Conservation (phyloP, 2,113 vertebrate genomes). For the Sinocyclocheilus rhinocerous region DNA sequence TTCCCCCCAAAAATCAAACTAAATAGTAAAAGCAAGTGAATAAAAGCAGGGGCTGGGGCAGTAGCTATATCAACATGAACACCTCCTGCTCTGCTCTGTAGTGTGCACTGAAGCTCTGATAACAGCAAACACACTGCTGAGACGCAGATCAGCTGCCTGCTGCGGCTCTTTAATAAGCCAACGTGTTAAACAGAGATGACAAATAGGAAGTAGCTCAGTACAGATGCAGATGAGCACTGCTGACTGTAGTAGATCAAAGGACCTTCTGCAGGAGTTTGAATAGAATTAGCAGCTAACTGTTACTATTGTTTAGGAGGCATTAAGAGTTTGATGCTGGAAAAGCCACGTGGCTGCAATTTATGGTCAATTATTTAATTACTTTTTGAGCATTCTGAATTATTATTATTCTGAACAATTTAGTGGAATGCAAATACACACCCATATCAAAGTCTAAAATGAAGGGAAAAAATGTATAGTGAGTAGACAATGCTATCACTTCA, state of each 20-base stretch:
- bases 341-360: not conserved
- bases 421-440: too few species aligned
- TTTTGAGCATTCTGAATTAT: too few species aligned
- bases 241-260: constrained; percentile 58
- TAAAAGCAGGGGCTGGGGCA: not conserved
- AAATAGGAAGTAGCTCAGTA: constrained; percentile 39
- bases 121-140: constrained; percentile 46
- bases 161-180: constrained; percentile 50
- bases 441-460: too few species aligned
- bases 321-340: not conserved
- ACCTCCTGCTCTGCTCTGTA: not conserved
- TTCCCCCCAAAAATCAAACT: too few species aligned
- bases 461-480: too few species aligned
- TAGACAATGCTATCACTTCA: too few species aligned
- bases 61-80: constrained; percentile 33
- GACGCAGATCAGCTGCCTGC: constrained; percentile 38
- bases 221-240: constrained; percentile 42
- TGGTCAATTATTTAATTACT: not conserved
- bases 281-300: constrained; percentile 56
- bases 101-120: constrained; percentile 32
- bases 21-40: too few species aligned
- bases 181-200: constrained; percentile 51
- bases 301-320: constrained; percentile 30
- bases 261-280: constrained; percentile 32
- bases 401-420: too few species aligned